Base-by-base conservation (phyloP, 2,113 vertebrate species). In the Toxostoma redivivum region DNA sequence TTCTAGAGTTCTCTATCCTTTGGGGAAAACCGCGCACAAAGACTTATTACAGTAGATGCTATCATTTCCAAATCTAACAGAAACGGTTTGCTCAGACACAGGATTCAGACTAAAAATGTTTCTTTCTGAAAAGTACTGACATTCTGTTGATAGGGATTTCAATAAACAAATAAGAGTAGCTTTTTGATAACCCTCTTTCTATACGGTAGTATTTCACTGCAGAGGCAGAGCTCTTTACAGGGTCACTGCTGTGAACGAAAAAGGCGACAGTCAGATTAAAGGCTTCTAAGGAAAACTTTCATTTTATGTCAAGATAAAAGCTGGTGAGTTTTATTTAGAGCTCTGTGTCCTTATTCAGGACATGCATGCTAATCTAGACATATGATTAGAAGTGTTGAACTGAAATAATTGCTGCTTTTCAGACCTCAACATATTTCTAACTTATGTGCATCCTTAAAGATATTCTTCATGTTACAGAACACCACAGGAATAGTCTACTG, bases 91-190 rank as follows among this genome's bases (percentile, higher is more conserved):
- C 69, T 96, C 79, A 97, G 76, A 70, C 73, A 86, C 14, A 86
- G 53, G 91, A 96, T 90, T 93, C 62, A 61, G 42, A 93, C 56
- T 31, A 60, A 91, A 95, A 97, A 94, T 38, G 9, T 86, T 94
- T 92, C 71, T 77, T 89, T 96, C 87, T 94, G 69, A 72, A 76
- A 96, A 95, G 72, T 76, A 82, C 64, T 96, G 89, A 92, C 78
- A 74, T 81, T 86, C 88, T 92, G 62, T 69, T 82, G 86, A 94
- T 91, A 65, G 24, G 57, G 40, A 96, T 93, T 94, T 95, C 78
- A 94, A 73, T 91, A 97, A 94, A 88, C 53, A 96, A 97, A 91
- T 44, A 94, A 97, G 84, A 21, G 20, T 24, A 82, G 35, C 48
- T 96, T 96, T 94, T 96, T 65, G 88, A 71, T 96, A 97, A 86